Base-by-base conservation (phyloP, 2,888 invertebrate species). In the Acrocyrtus sp. region DNA sequence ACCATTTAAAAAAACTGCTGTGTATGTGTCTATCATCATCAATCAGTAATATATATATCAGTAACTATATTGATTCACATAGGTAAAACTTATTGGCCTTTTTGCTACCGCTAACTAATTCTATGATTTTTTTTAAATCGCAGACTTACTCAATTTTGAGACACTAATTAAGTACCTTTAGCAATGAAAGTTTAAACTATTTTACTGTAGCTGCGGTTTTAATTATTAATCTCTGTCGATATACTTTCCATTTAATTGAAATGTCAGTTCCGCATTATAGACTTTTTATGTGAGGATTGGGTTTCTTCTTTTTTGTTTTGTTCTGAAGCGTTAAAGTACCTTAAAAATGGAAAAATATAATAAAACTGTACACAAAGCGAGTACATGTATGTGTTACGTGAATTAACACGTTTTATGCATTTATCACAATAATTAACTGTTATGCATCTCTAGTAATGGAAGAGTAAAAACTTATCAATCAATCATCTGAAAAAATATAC, bases 391-490 rank as follows among this genome's bases (percentile, higher is more conserved):
- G 27, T 27, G 39, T 39, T 34, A 10, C 24, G 39, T 34, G 39
- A n/a, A 54, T 29, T 10, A 17, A 41, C 24, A 51, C 27, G 27
- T 27, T 34, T 53, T 45, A 43, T 68, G 67, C 68, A 68, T 68
- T 53, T 60, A 68, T 68, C 45, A 60, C 27, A 19, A 53, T 26
- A 67, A 67, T 19, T n/a, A 22, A 39, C 41, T 21, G 48, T 22
- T 56, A 51, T 48, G 51, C 58, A 58, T 67, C 51, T 45, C 45
- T 67, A 58, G 67, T 67, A 53, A 58, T 67, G 67, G 29, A 43
- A 45, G 53, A 15, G n/a, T 21, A 26, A 47, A 68, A 68, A 68
- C 68, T 68, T 67, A 70, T 70, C 62, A 70, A 69, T 70, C n/a
- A n/a, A n/a, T n/a, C 70, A 63, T 63, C 47, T 51, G 45, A 26